Evolutionary conservation across 2,888 invertebrate genomes (phyloP).

Genomic region (Blastobasis adustella): DNA sequence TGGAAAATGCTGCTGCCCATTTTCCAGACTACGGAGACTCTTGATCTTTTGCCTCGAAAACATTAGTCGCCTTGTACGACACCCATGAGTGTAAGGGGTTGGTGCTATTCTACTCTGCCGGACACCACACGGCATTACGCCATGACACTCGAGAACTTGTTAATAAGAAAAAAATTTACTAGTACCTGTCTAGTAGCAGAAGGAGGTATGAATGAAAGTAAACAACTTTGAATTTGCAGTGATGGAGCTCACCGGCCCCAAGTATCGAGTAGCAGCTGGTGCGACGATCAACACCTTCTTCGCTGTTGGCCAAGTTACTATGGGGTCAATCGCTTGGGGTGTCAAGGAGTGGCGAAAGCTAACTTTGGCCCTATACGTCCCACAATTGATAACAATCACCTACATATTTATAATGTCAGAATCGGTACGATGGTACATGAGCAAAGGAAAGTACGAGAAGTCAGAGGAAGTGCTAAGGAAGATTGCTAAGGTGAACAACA

Average conservation of each 20-base stretch:
- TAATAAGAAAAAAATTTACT: too few relatives aligned
- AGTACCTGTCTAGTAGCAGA: too few relatives aligned
- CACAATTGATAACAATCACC: slow-evolving; percentile 79
- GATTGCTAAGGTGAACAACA: slow-evolving; percentile 78
- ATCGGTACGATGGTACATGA: slow-evolving; percentile 85
- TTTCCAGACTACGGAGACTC: too few relatives aligned
- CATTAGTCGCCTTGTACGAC: too few relatives aligned
- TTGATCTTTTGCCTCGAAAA: too few relatives aligned
- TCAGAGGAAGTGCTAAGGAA: slow-evolving; percentile 77
- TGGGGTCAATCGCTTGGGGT: slow-evolving; percentile 82
- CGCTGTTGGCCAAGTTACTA: slow-evolving; percentile 82
- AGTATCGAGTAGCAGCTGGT: slow-evolving; percentile 81
- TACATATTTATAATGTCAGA: slow-evolving; percentile 84
- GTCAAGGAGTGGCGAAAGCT: slow-evolving; percentile 81
- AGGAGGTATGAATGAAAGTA: too few relatives aligned
- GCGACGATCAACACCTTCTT: slow-evolving; percentile 83
- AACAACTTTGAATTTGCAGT: slow-evolving; percentile 56
- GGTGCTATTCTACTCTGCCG: too few relatives aligned
- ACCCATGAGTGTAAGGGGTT: too few relatives aligned
- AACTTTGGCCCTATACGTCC: slow-evolving; percentile 80
- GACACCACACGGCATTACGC: too few relatives aligned
- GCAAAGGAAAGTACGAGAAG: slow-evolving; percentile 79
- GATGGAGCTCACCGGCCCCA: slow-evolving; percentile 86
- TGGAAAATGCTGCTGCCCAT: too few relatives aligned
- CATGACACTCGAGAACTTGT: too few relatives aligned